A percentile compares a stretch with the other conserved stretches of the same genome.
Evolutionary conservation across 2,888 invertebrate genomes (phyloP).

Genomic region (Lypha dubia): DNA sequence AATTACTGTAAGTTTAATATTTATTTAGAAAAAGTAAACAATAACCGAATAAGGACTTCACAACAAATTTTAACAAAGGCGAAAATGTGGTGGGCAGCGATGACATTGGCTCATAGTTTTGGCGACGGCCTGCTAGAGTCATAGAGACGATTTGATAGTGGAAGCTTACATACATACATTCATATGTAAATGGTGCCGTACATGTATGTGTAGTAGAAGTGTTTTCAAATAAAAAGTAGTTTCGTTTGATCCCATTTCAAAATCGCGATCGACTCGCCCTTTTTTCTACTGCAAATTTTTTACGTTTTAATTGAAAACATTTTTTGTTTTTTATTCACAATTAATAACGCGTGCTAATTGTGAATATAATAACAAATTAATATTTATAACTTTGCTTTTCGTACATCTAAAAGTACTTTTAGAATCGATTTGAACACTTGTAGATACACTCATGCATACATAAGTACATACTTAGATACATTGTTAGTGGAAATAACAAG

Average conservation of each 20-base stretch:
- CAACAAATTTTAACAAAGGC: too few relatives aligned
- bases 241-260: neutral
- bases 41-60: too few relatives aligned
- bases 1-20: too few relatives aligned
- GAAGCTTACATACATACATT: neutral
- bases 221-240: neutral
- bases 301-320: neutral
- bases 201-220: too few relatives aligned
- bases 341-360: neutral
- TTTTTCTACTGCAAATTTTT: neutral
- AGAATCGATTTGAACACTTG: slow-evolving; percentile 3
- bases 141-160: too few relatives aligned
- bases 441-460: too few relatives aligned
- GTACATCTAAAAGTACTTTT: neutral
- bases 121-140: too few relatives aligned
- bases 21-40: too few relatives aligned
- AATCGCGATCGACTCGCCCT: neutral
- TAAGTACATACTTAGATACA: too few relatives aligned
- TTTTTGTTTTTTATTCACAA: neutral
- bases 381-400: neutral
- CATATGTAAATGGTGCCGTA: too few relatives aligned
- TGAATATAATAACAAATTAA: neutral
- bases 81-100: too few relatives aligned
- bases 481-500: neutral
- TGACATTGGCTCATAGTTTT: too few relatives aligned